Evolutionary conservation across 2,113 vertebrate species (phyloP).

Genomic region (Tetrao urogallus): DNA sequence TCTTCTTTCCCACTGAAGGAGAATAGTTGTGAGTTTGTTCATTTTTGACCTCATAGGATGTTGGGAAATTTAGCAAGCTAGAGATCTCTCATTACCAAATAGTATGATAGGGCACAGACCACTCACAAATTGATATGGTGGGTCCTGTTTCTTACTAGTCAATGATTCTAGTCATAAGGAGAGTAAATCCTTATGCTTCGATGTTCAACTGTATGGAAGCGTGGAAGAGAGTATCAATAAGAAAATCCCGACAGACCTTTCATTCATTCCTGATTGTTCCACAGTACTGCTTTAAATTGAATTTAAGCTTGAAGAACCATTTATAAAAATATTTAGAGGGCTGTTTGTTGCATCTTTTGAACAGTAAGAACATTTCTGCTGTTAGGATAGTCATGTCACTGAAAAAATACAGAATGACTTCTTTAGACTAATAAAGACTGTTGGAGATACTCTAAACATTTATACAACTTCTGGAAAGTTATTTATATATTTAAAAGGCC

Average conservation of each 20-base stretch:
- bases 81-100: neutral
- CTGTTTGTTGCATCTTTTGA: neutral
- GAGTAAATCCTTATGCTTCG: neutral
- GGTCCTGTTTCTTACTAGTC: neutral
- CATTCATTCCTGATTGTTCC: neutral
- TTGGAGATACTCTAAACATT: neutral
- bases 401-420: neutral
- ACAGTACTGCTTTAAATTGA: constrained; percentile 18
- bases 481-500: constrained; percentile 16
- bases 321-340: constrained; percentile 9
- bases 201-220: neutral
- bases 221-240: neutral
- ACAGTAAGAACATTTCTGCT: neutral
- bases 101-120: neutral
- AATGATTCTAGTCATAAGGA: neutral
- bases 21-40: neutral
- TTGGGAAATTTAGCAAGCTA: accelerated
- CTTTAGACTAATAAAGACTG: neutral
- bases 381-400: neutral
- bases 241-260: constrained; percentile 26
- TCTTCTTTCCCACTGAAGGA: neutral
- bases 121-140: neutral
- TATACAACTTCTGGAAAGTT: constrained; percentile 20
- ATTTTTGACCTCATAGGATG: neutral
- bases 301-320: constrained; percentile 1